phyloP scores from a whole-genome alignment of 2,113 vertebrate genomes.

The Jacana jacana region DNA sequence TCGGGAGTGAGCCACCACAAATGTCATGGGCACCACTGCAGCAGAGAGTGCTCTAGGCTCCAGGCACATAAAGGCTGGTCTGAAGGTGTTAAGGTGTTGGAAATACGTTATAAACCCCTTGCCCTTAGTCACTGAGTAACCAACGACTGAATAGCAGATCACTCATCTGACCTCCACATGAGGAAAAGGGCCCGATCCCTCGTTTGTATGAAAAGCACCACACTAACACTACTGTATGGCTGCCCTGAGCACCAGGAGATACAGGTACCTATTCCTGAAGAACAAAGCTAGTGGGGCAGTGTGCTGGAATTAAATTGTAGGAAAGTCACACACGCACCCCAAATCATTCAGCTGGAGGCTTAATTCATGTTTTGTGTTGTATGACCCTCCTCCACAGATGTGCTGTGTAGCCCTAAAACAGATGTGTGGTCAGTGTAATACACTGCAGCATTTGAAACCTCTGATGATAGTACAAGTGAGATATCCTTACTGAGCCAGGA shows the following conservation, averaged over 20 bases:
- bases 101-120: background rate
- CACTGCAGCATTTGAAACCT: background rate
- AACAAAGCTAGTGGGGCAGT: background rate
- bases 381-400: background rate
- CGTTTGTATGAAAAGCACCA: background rate
- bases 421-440: background rate
- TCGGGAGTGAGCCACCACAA: background rate
- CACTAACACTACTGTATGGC: background rate
- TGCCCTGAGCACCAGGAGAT: background rate
- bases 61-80: background rate
- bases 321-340: background rate
- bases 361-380: background rate
- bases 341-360: background rate
- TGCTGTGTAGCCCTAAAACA: background rate
- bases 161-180: background rate
- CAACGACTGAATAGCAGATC: background rate
- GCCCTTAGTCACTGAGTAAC: slow-evolving; percentile 1
- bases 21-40: background rate
- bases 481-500: background rate
- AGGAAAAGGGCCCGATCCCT: background rate
- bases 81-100: background rate
- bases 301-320: background rate
- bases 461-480: background rate
- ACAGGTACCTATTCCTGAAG: background rate
- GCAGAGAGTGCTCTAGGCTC: background rate